Evolutionary conservation across 2,797 vertebrate species (phyloP).

Genomic region (Anguilla anguilla): DNA sequence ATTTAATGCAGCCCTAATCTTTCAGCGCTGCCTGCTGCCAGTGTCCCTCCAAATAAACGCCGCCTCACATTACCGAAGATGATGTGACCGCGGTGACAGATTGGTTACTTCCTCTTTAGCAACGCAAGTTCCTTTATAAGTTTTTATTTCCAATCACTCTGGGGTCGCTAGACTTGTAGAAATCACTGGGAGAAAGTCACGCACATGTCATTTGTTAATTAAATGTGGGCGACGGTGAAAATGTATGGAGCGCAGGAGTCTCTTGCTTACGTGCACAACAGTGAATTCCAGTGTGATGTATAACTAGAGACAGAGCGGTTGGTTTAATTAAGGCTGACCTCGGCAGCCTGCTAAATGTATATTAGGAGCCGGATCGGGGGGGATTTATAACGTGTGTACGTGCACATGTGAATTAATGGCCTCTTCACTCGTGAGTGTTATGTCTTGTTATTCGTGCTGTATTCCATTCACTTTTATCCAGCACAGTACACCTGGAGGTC

Average conservation of each 20-base stretch:
- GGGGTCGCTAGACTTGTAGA: background rate
- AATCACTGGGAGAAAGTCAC: background rate
- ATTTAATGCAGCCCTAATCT: background rate
- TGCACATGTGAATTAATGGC: background rate
- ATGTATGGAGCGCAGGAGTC: background rate
- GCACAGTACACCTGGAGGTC: no score
- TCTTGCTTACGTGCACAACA: no score
- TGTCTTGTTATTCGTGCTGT: background rate
- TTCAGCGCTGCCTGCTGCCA: background rate
- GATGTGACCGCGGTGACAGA: background rate
- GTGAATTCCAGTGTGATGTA: background rate
- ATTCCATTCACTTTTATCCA: no score
- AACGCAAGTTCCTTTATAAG: background rate
- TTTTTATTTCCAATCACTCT: background rate
- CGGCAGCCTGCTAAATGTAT: background rate
- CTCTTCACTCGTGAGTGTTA: background rate
- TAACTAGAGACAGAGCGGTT: background rate
- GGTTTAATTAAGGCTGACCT: background rate
- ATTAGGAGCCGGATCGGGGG: background rate
- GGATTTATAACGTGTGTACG: background rate
- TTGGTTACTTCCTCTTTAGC: background rate
- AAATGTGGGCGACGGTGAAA: background rate
- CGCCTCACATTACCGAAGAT: background rate
- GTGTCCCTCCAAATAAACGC: background rate
- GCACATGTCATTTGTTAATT: background rate